Evolutionary conservation across 2,113 vertebrate genomes (phyloP).

Genomic region (Copsychus sechellarum): DNA sequence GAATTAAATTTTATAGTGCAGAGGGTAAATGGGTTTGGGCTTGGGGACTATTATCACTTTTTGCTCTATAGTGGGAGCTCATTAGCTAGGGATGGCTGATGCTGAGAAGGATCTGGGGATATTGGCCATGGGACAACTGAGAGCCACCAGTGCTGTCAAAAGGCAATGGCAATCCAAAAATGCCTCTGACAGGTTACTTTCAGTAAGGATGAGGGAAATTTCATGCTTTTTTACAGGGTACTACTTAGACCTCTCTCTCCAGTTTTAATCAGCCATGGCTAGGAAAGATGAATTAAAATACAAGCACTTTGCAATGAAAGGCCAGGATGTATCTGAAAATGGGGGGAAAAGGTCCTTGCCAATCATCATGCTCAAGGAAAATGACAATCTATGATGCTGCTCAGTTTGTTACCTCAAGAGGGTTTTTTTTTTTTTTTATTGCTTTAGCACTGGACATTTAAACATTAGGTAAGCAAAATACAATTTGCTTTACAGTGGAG

Average conservation of each 20-base stretch:
- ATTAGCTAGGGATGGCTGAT: constrained; percentile 2
- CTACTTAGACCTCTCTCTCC: neutral
- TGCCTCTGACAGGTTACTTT: neutral
- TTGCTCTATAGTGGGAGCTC: neutral
- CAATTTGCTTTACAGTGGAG: neutral
- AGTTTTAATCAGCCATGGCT: constrained; percentile 22
- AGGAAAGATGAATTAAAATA: neutral
- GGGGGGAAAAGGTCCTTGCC: neutral
- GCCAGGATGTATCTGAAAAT: neutral
- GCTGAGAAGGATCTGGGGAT: neutral
- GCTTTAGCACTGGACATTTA: neutral
- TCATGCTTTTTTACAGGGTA: neutral
- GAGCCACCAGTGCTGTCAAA: neutral
- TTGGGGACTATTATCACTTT: neutral
- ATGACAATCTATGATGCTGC: neutral
- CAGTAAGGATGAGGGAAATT: neutral
- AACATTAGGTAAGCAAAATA: constrained; percentile 26
- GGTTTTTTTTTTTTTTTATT: neutral
- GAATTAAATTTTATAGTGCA: neutral
- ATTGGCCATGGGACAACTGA: constrained; percentile 1
- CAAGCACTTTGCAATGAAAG: neutral
- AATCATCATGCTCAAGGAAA: neutral
- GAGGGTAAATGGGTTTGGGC: neutral
- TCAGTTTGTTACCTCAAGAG: neutral
- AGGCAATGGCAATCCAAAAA: neutral